Conservation (phyloP, 2,888 invertebrate species). For the Trissolcus japonicus region DNA sequence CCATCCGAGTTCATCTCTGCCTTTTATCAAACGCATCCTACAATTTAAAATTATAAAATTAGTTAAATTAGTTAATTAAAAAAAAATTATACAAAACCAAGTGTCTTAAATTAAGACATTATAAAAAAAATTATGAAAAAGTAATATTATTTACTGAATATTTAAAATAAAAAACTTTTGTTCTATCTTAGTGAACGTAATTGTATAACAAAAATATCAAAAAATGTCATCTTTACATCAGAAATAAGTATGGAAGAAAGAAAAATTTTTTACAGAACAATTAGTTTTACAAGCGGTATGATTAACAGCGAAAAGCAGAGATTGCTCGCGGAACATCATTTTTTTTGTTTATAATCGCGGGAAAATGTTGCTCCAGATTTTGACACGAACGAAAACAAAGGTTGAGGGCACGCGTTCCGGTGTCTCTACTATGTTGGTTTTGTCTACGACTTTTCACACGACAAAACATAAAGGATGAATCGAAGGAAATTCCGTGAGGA, state of each 20-base stretch:
- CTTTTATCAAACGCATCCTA: conserved; percentile 20
- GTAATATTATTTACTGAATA: too few relatives aligned
- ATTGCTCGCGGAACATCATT: conserved; percentile 33
- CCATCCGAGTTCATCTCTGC: conserved; percentile 45
- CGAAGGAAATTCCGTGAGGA: conserved; percentile 65
- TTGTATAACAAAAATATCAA: too few relatives aligned
- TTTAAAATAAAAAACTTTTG: too few relatives aligned
- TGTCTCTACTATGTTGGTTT: conserved; percentile 56
- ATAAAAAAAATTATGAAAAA: too few relatives aligned
- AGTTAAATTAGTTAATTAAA: too few relatives aligned
- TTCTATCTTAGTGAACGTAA: too few relatives aligned
- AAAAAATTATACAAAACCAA: too few relatives aligned
- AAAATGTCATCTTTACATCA: not conserved
- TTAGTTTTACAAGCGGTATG: conserved; percentile 35
- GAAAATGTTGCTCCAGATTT: conserved; percentile 50
- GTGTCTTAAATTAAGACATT: too few relatives aligned
- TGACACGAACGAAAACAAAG: conserved; percentile 61
- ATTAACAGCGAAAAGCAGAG: conserved; percentile 37
- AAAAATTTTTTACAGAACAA: not conserved
- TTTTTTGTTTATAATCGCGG: conserved; percentile 49
- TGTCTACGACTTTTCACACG: conserved; percentile 57
- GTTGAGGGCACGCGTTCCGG: conserved; percentile 59
- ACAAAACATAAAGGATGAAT: conserved; percentile 58
- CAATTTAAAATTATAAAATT: conserved; percentile 1
- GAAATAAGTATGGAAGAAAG: not conserved